A percentile compares a stretch with the other conserved stretches of the same genome.
These are phyloP conservation scores for Albula glossodonta DNA, from an alignment of 2,113 vertebrate species.

Conservation along the genomic window DNA sequence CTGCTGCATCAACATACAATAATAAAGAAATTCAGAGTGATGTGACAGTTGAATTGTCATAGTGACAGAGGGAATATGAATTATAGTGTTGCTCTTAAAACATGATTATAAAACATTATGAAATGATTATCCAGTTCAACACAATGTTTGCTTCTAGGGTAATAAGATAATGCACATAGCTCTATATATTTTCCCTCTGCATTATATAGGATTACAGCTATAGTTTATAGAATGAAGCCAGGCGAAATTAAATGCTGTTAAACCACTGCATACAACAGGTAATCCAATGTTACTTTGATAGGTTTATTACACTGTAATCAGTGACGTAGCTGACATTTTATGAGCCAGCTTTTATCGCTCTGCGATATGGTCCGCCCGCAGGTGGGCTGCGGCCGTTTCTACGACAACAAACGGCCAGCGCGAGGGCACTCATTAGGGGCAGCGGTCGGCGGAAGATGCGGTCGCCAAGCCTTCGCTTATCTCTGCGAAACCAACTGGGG, in stretches of 20 bases:
- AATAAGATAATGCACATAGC: neutral
- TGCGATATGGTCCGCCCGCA: neutral
- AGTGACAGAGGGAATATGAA: neutral
- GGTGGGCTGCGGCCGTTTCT: neutral
- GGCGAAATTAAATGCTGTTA: neutral
- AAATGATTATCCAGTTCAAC: neutral
- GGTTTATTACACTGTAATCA: neutral
- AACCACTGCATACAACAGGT: neutral
- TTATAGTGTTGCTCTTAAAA: neutral
- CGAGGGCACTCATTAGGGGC: neutral
- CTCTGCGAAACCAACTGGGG: neutral
- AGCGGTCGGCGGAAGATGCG: neutral
- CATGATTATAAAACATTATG: neutral
- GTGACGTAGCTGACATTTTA: neutral
- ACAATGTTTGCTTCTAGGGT: neutral
- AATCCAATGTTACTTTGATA: neutral
- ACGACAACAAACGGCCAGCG: neutral
- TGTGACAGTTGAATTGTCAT: neutral
- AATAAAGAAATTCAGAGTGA: neutral
- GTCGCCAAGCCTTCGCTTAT: neutral
- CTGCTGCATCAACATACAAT: neutral
- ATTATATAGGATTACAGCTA: neutral
- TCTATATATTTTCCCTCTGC: neutral
- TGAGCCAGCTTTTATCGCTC: neutral
- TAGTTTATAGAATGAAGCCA: neutral